Conservation (phyloP, 2,113 vertebrate species). For the Nibea coibor region DNA sequence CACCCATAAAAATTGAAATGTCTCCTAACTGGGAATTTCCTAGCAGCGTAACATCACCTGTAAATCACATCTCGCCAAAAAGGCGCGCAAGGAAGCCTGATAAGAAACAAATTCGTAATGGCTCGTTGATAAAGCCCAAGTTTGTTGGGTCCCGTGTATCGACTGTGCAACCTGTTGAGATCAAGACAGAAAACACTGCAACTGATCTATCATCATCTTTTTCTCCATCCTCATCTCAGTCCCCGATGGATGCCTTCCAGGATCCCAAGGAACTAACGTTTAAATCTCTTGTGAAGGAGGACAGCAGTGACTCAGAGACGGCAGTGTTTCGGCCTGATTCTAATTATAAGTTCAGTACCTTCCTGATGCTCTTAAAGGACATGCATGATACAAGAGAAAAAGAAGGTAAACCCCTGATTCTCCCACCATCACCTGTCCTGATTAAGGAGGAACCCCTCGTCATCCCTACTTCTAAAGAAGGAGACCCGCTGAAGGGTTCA, state of each 20-base stretch:
- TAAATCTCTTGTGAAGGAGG: constrained; percentile 87
- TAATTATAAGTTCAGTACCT: constrained; percentile 94
- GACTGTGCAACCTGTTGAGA: constrained; percentile 22
- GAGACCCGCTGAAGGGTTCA: constrained; percentile 4
- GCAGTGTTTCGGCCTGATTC: constrained; percentile 85
- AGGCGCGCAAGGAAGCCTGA: constrained; percentile 69
- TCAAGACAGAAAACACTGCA: constrained; percentile 73
- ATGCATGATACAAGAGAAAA: constrained; percentile 94
- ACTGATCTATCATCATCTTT: constrained; percentile 59
- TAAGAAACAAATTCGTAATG: constrained; percentile 73
- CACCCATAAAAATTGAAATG: constrained; percentile 48
- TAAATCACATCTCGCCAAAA: constrained; percentile 63
- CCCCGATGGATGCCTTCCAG: constrained; percentile 86
- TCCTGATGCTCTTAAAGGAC: constrained; percentile 96
- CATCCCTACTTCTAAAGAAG: constrained; percentile 59
- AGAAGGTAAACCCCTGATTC: constrained; percentile 88
- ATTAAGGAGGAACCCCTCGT: constrained; percentile 84
- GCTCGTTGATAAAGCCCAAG: constrained; percentile 55
- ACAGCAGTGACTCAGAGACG: constrained; percentile 76
- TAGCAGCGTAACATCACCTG: constrained; percentile 15
- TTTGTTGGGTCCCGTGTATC: background rate
- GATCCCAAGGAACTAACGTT: constrained; percentile 90
- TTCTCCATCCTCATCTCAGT: constrained; percentile 66
- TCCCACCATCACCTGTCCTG: constrained; percentile 74
- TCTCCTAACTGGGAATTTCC: constrained; percentile 43